Evolutionary conservation across 2,113 vertebrate genomes (phyloP).

Genomic region (Nycticryphes semicollaris): DNA sequence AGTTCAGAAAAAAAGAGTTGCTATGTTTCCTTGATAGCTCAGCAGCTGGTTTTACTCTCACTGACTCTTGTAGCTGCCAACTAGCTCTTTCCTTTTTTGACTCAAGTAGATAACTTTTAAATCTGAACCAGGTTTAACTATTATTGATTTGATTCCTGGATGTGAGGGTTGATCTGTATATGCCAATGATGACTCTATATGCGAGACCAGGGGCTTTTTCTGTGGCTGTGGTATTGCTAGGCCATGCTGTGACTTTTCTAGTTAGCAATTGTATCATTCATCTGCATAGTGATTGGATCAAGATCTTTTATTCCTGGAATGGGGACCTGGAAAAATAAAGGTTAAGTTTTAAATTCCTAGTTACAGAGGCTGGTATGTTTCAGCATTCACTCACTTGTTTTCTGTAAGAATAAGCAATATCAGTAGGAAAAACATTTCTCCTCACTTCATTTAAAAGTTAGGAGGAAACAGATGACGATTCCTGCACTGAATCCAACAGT

Average conservation of each 20-base stretch:
- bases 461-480: neutral
- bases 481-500: neutral
- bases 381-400: neutral
- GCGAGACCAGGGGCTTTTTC: constrained; percentile 77
- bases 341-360: constrained; percentile 32
- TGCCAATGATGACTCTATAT: constrained; percentile 77
- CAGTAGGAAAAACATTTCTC: neutral
- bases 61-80: neutral
- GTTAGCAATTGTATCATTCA: constrained; percentile 75
- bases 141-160: constrained; percentile 80
- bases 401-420: neutral
- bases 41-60: neutral
- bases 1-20: neutral
- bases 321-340: constrained; percentile 59
- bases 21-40: neutral
- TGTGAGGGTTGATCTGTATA: constrained; percentile 78
- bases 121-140: constrained; percentile 73
- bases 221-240: constrained; percentile 75
- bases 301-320: constrained; percentile 77
- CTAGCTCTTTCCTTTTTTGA: constrained; percentile 73
- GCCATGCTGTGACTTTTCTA: constrained; percentile 80
- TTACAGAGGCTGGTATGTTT: neutral
- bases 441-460: neutral
- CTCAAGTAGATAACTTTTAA: constrained; percentile 76
- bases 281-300: constrained; percentile 75